Percentiles rank a stretch among this genome's conserved stretches.
phyloP scores from a whole-genome alignment of 2,113 vertebrate species.

The Athene cunicularia region DNA sequence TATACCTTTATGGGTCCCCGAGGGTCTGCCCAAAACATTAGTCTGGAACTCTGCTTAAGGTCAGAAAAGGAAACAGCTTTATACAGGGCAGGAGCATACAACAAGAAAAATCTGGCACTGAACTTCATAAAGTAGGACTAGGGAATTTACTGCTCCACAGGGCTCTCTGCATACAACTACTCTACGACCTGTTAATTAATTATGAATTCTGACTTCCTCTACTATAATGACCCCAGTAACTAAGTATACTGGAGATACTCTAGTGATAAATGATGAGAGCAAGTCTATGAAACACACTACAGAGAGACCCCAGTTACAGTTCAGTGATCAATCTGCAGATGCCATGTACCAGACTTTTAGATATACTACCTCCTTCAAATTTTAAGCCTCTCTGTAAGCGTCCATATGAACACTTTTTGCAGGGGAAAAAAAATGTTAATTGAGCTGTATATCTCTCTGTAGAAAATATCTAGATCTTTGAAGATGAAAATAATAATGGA shows the following conservation, averaged over 20 bases:
- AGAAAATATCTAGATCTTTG: not conserved
- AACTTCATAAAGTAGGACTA: slow-evolving; percentile 41
- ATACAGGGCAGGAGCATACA: not conserved
- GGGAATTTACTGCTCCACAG: slow-evolving; percentile 53
- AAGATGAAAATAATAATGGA: not conserved
- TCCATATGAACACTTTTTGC: not conserved
- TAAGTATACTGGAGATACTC: slow-evolving; percentile 13
- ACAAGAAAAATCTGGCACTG: slow-evolving; percentile 3
- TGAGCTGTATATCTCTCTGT: not conserved
- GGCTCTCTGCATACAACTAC: slow-evolving; percentile 18
- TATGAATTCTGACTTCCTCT: slow-evolving; percentile 58
- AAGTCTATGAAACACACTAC: not conserved
- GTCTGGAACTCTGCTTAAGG: slow-evolving; percentile 44
- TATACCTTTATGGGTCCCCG: not conserved
- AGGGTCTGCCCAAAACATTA: not conserved
- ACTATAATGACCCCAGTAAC: not conserved
- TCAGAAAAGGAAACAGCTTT: slow-evolving; percentile 43
- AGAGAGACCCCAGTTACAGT: not conserved
- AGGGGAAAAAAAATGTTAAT: not conserved
- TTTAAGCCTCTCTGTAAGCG: not conserved
- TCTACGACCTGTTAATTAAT: slow-evolving; percentile 62
- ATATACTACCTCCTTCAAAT: not conserved
- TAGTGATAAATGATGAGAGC: slow-evolving; percentile 18
- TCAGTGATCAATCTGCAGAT: not conserved
- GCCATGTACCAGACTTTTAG: not conserved